Base-by-base conservation (phyloP, 2,113 vertebrate genomes). In the Urocitellus parryii region DNA sequence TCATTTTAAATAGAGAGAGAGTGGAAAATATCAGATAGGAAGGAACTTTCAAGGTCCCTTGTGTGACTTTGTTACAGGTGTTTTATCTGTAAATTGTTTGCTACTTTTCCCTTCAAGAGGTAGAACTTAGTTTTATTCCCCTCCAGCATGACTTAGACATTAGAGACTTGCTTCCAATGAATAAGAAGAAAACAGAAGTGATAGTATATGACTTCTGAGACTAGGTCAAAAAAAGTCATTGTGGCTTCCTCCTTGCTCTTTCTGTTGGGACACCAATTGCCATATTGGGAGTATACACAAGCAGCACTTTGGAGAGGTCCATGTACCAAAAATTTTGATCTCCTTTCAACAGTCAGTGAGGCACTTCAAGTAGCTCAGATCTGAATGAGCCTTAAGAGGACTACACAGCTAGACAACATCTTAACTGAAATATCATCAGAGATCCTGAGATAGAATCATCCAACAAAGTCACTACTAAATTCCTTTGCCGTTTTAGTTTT, bases 1-100 rank as follows among this genome's bases (percentile, higher is more conserved):
- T 89, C 42, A 51, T 70, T 94, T 95, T 88, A 80, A 92, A 78
- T 74, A 67, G 8, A 37, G n/a, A 39, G 78, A 77, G n/a, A 91
- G 32, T 56, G 45, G 51, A 85, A 14, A 95, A 77, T 81, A 39
- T 91, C 73, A 81, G 56, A 11, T 45, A 39, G 18, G 32, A 88
- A 74, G n/a, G 53, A 91, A 84, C 32, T 42, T 56, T 74, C 53
- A 18, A 45, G 84, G 51, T 93, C 12, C 37, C 48, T 91, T 78
- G 20, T 45, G 10, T 95, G 78, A 48, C 42, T 18, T 58, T 73
- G 63, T 82, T 72, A 39, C 17, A 42, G 45, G 17, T 48, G 22
- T 14, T 96, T 81, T 89, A 22, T 76, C 68, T 18, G 5, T 78
- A 53, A 82, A 68, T 27, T 94, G 37, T 87, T 89, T 32, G 37